Base-by-base conservation (phyloP, 2,797 vertebrate species). In the Acanthopagrus latus region DNA sequence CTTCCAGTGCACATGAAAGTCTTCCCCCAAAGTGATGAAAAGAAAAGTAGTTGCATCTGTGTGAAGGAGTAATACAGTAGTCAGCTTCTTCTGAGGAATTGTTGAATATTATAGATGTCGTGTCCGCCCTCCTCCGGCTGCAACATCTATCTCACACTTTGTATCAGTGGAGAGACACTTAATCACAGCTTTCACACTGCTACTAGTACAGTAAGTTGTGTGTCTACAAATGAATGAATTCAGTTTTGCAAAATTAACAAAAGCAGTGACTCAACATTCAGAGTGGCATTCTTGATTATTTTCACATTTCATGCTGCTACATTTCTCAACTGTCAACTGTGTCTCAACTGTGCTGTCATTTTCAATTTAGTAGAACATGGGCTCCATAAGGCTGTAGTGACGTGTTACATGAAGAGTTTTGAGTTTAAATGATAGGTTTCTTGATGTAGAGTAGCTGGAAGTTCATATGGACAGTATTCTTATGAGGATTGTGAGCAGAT, bases 161-260 rank as follows among this genome's bases (percentile, higher is more conserved):
- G 48, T 27, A 27, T 66, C 33, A 20, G 25, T 20, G 0, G 25
- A 1, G 33, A 71, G 29, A 13, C 71, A 64, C 66, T 83, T 71
- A 84, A 79, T 86, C 58, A 58, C 63, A 62, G 55, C 74, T 50
- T 66, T 50, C 66, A 77, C 80, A 50, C 74, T 23, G 41, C 80
- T 57, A 8, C 38, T 71, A 27, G 50, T 70, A 58, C 44, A 44
- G 55, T 16, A 47, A 27, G 21, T 20, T 25, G 27, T 12, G 27
- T 14, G 71, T 71, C 58, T 76, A 51, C 23, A 48, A 74, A 72
- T 64, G 13, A 74, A 76, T 68, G 2, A 51, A 71, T 44, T 58
- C 12, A 33, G 14, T 72, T 72, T 69, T 63, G 60, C 48, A 59
- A 70, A 76, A 87, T 78, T 41, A 71, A 78, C 63, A 76, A 63